Percentiles rank a stretch among this genome's conserved stretches.
Conservation (phyloP, 1,140 invertebrate species). For the Drosophila mayri region DNA sequence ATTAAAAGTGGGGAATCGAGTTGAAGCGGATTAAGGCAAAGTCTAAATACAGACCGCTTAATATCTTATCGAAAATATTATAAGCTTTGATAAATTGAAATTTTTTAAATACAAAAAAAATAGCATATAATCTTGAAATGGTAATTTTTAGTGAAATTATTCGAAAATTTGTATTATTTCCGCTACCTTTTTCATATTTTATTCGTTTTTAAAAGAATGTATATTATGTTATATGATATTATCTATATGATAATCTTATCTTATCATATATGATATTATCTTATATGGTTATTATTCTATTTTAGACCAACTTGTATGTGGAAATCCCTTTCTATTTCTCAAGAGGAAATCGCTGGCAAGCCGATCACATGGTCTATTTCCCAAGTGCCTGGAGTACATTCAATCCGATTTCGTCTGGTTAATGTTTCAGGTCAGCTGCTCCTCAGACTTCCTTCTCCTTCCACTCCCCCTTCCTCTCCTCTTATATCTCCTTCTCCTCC, state of each 20-base stretch:
- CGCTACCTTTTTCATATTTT: too few relatives aligned
- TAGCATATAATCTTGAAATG: background rate
- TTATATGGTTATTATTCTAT: background rate
- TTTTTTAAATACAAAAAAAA: background rate
- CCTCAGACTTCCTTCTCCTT: background rate
- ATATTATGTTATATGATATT: too few relatives aligned
- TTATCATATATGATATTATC: too few relatives aligned
- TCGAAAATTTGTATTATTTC: too few relatives aligned
- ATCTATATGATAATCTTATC: too few relatives aligned
- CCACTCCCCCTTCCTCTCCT: background rate
- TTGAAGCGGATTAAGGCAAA: background rate
- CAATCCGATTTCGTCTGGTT: slow-evolving; percentile 47
- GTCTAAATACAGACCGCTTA: too few relatives aligned
- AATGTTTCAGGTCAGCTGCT: slow-evolving; percentile 43
- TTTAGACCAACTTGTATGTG: too few relatives aligned
- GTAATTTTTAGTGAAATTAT: background rate
- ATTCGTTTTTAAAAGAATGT: too few relatives aligned
- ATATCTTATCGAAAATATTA: too few relatives aligned
- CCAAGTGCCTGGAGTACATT: background rate
- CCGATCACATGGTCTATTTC: background rate
- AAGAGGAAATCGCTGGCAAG: background rate
- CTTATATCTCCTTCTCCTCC: background rate
- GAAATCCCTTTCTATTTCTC: background rate
- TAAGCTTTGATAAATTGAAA: background rate
- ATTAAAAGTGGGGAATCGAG: background rate